Evolutionary conservation across 2,888 invertebrate genomes (phyloP), one percentile per base, ranked within the genome.

Genomic region (Ctenicera cuprea): DNA sequence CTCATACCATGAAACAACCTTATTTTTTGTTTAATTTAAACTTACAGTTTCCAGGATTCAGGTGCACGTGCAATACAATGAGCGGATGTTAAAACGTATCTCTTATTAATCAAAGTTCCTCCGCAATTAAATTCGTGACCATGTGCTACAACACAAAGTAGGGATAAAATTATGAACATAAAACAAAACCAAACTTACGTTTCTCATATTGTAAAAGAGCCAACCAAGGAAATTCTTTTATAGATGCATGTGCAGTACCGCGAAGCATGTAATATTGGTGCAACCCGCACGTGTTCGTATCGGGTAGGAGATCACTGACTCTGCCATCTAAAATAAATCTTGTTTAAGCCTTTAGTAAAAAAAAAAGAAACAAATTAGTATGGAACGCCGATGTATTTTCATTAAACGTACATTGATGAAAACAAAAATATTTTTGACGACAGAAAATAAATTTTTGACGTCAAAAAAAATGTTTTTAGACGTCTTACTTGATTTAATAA

Each of bases 181-280:
- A 45, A 45, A 18, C 14, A 7, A 14, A 26, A 14, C 20, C 18
- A 4, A 59, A 84, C 89, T 86, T 86, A 93, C 93, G 89, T 88
- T 90, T 90, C 74, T 88, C 88, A 81, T 93, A 93, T 83, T 90
- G 89, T 8, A 94, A 80, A n/a, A 93, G 85, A 0, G 88, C 90
- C 91, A 92, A 91, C 93, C 93, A 93, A 0, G 93, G 93, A 78
- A 91, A 92, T 80, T 93, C 93, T 71, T 91, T 91, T 16, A 93
- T 87, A 30, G 90, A 90, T 0, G 92, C 89, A 59, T 82, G 81
- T 30, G 88, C 87, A 0, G 93, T 93, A 1, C 93, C 93, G 37
- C 90, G 89, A 75, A 93, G 92, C 76, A 89, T 88, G 82, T 91
- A 89, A 9, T 87, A 69, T 88, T 87, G 3, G n/a, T 20, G 14